Percentiles rank a stretch among this genome's conserved stretches.
Conservation (phyloP, 1,140 invertebrate genomes). For the Papilio dardanus region DNA sequence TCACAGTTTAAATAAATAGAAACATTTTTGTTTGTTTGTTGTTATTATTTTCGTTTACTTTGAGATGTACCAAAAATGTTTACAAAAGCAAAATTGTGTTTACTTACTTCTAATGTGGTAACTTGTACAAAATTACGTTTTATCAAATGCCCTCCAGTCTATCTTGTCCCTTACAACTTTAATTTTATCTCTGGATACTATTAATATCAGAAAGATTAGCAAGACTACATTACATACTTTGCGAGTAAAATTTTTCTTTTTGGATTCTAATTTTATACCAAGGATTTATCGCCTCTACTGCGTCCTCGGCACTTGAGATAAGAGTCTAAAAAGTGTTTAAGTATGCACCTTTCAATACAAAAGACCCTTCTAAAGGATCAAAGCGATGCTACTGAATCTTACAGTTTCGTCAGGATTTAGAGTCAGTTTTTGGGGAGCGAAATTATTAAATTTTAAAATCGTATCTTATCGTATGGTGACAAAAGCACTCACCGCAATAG, state of each 20-base stretch:
- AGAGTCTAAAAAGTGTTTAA: constrained; percentile 32
- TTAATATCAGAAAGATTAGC: too few relatives aligned
- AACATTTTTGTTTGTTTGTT: constrained; percentile 34
- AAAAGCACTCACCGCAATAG: too few relatives aligned
- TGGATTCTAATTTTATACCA: constrained; percentile 1
- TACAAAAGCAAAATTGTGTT: neutral
- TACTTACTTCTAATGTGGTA: neutral
- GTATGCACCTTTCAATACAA: constrained; percentile 33
- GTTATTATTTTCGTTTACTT: constrained; percentile 21
- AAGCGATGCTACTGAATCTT: constrained; percentile 27
- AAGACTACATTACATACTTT: too few relatives aligned
- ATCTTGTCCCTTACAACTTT: too few relatives aligned
- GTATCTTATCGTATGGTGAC: too few relatives aligned
- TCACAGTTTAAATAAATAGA: constrained; percentile 34
- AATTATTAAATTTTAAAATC: too few relatives aligned
- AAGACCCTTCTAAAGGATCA: constrained; percentile 31
- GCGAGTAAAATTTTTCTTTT: neutral
- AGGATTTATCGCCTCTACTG: constrained; percentile 19
- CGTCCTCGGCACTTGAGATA: constrained; percentile 15
- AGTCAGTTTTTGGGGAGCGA: neutral
- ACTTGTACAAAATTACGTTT: neutral
- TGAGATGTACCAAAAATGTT: neutral
- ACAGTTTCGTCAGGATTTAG: constrained; percentile 3
- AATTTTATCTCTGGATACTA: too few relatives aligned
- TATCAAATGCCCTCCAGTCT: neutral